Conservation (phyloP, 2,888 invertebrate genomes). For the Acrobasis repandana region DNA sequence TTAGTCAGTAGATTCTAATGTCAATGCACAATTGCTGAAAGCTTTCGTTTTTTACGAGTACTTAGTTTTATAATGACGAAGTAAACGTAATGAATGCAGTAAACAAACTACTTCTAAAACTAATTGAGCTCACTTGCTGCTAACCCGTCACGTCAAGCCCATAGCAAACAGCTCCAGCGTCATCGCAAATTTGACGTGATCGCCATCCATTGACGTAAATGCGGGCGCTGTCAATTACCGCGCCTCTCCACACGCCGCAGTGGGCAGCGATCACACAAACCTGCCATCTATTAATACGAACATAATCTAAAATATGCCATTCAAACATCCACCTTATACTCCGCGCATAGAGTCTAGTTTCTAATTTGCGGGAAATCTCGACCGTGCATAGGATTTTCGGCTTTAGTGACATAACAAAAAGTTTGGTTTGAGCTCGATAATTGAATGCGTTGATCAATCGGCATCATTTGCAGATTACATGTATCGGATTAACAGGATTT, state of each 20-base stretch:
- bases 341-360: background rate
- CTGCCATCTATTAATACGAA: background rate
- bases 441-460: slow-evolving; percentile 8
- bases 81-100: background rate
- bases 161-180: slow-evolving; percentile 29
- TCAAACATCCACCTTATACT: background rate
- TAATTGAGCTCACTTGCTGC: slow-evolving; percentile 15
- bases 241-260: slow-evolving; percentile 27
- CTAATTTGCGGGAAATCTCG: background rate
- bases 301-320: background rate
- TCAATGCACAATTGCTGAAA: no score
- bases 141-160: slow-evolving; percentile 25
- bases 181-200: slow-evolving; percentile 30
- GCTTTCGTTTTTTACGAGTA: background rate
- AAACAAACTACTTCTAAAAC: slow-evolving; percentile 4
- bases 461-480: slow-evolving; percentile 28
- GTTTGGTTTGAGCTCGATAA: background rate
- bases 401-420: background rate
- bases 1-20: no score
- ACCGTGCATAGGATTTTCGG: background rate
- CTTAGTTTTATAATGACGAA: background rate
- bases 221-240: slow-evolving; percentile 33
- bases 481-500: slow-evolving; percentile 21
- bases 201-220: slow-evolving; percentile 26
- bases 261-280: slow-evolving; percentile 15